Conservation (phyloP, 2,797 vertebrate genomes). For the Tenualosa ilisha region DNA sequence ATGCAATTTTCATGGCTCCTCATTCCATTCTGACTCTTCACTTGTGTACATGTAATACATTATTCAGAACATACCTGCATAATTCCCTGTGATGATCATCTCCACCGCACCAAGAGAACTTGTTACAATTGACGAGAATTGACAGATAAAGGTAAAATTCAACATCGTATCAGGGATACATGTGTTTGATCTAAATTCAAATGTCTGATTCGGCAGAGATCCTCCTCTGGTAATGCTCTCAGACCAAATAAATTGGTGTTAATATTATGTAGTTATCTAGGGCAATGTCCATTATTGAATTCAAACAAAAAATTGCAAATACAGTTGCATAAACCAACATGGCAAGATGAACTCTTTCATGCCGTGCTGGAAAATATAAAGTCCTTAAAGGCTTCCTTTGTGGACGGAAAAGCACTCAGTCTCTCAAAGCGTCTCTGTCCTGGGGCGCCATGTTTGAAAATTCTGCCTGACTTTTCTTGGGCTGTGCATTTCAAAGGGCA, state of each 20-base stretch:
- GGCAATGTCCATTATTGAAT: background rate
- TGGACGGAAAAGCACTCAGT: background rate
- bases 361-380: background rate
- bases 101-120: slow-evolving; percentile 27
- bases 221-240: background rate
- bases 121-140: slow-evolving; percentile 43
- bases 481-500: background rate
- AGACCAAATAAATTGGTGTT: background rate
- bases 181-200: slow-evolving; percentile 8
- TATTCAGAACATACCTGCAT: slow-evolving; percentile 54
- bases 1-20: slow-evolving; percentile 54
- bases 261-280: background rate
- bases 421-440: background rate
- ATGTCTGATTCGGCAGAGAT: background rate
- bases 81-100: slow-evolving; percentile 43
- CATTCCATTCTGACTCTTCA: slow-evolving; percentile 49
- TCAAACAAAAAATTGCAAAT: background rate
- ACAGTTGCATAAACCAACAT: background rate
- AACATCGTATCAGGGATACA: background rate
- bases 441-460: background rate
- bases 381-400: background rate
- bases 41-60: slow-evolving; percentile 56
- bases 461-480: background rate
- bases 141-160: slow-evolving; percentile 28
- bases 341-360: background rate